Conservation (phyloP, 1,140 invertebrate genomes). For the Campoletis sonorensis region DNA sequence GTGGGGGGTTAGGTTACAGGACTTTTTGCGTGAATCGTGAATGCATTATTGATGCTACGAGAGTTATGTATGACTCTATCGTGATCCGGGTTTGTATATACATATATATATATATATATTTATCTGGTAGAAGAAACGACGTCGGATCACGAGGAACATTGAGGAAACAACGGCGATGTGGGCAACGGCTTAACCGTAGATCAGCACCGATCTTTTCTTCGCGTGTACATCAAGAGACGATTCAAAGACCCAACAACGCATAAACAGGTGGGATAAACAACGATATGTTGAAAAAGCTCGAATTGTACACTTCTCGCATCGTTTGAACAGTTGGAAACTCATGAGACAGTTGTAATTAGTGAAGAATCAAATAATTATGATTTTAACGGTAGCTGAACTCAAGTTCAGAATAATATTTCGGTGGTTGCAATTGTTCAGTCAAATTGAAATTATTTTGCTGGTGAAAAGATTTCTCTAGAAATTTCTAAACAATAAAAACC, state of each 20-base stretch:
- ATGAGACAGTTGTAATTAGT: too few species aligned
- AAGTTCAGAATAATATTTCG: background rate
- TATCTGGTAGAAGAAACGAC: constrained; percentile 17
- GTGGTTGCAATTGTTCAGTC: too few species aligned
- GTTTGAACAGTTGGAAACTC: background rate
- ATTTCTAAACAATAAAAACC: too few species aligned
- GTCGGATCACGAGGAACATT: constrained; percentile 33
- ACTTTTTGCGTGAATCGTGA: constrained; percentile 67
- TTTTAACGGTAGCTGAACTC: too few species aligned
- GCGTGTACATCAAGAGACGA: background rate
- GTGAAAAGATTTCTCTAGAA: too few species aligned
- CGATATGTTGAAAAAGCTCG: background rate
- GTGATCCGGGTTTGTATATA: constrained; percentile 53
- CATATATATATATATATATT: background rate
- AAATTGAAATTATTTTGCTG: too few species aligned
- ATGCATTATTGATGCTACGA: constrained; percentile 73
- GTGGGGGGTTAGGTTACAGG: constrained; percentile 51
- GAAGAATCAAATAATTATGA: too few species aligned
- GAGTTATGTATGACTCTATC: constrained; percentile 74
- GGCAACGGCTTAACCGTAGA: constrained; percentile 16
- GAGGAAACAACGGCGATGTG: constrained; percentile 30
- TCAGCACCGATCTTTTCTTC: background rate
- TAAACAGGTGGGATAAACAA: constrained; percentile 13
- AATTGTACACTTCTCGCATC: background rate
- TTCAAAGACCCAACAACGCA: background rate